phyloP scores from a whole-genome alignment of 2,888 invertebrate species.

The Drosophila prostipennis region DNA sequence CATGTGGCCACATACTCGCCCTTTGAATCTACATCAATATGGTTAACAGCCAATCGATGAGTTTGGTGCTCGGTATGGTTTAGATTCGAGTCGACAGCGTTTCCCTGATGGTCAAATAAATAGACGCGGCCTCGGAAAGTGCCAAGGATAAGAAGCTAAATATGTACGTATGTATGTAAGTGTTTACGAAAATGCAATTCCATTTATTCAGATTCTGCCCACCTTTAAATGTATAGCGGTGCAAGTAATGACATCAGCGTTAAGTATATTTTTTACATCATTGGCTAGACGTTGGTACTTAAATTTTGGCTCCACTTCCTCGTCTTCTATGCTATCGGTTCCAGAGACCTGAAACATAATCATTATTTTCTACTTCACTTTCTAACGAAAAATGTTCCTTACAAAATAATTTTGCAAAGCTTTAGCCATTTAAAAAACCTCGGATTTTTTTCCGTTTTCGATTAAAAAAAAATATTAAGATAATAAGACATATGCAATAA shows the following conservation, averaged over 20 bases:
- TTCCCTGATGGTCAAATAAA: slow-evolving; percentile 96
- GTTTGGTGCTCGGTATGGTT: slow-evolving; percentile 85
- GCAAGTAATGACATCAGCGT: slow-evolving; percentile 94
- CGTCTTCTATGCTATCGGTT: slow-evolving; percentile 82
- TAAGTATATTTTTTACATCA: slow-evolving; percentile 93
- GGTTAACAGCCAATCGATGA: slow-evolving; percentile 96
- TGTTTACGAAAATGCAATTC: neutral
- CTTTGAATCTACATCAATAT: slow-evolving; percentile 95
- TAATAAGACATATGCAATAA: too few species aligned
- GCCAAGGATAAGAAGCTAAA: slow-evolving; percentile 94
- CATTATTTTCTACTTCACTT: neutral
- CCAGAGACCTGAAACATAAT: slow-evolving; percentile 57
- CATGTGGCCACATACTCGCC: slow-evolving; percentile 98
- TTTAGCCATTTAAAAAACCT: too few species aligned
- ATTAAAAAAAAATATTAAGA: too few species aligned
- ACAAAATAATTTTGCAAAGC: too few species aligned
- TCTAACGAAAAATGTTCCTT: neutral
- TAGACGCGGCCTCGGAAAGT: slow-evolving; percentile 96
- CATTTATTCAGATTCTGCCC: neutral
- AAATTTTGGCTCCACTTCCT: slow-evolving; percentile 92
- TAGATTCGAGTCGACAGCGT: slow-evolving; percentile 86
- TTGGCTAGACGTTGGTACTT: slow-evolving; percentile 96
- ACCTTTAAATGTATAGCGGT: slow-evolving; percentile 97
- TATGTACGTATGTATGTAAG: neutral
- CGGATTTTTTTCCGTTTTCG: too few species aligned